A percentile compares a stretch with the other conserved stretches of the same genome.
phyloP scores from a whole-genome alignment of 2,888 invertebrate genomes.

The Caenorhabditis sp. region DNA sequence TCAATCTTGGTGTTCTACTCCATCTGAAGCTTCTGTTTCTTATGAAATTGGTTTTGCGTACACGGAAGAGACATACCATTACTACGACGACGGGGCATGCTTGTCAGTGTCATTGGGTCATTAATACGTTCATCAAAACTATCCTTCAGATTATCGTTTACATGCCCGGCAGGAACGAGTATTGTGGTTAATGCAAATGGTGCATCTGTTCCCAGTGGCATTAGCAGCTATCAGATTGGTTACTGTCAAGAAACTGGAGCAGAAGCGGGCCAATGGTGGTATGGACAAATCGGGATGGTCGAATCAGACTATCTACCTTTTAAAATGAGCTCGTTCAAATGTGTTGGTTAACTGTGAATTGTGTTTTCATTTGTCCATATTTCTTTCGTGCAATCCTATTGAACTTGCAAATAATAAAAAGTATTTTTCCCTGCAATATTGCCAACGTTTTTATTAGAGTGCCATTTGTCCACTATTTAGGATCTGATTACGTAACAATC shows the following conservation, averaged over 20 bases:
- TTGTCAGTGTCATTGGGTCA: not conserved
- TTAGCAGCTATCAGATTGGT: too few species aligned
- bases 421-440: too few species aligned
- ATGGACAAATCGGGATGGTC: not conserved
- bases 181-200: not conserved
- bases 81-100: not conserved
- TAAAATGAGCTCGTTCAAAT: not conserved
- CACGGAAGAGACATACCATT: not conserved
- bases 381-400: too few species aligned
- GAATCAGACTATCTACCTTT: not conserved
- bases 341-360: too few species aligned
- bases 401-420: too few species aligned
- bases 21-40: not conserved
- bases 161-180: not conserved
- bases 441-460: too few species aligned
- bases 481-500: not conserved
- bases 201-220: not conserved
- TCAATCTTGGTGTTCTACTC: constrained; percentile 1
- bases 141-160: not conserved
- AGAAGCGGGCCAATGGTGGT: not conserved
- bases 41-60: not conserved
- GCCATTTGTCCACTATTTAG: too few species aligned
- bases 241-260: not conserved
- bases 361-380: too few species aligned
- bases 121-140: too few species aligned